Conservation (phyloP, 2,113 vertebrate species). For the Thinocorus orbignyianus region DNA sequence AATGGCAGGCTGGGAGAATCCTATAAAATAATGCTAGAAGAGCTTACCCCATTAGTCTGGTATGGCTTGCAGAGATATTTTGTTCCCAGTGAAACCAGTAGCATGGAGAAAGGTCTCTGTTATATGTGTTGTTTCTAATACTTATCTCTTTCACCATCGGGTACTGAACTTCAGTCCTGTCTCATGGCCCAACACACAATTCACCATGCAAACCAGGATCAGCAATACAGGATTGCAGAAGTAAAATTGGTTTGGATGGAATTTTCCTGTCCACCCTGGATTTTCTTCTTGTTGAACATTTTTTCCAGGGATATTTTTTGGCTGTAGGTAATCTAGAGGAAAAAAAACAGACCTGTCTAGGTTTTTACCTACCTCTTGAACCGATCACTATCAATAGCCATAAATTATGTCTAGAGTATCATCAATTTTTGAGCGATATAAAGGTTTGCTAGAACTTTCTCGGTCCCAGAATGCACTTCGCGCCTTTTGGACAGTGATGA, state of each 20-base stretch:
- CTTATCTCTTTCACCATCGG: fast-evolving
- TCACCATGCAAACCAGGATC: fast-evolving
- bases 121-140: background rate
- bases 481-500: background rate
- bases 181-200: background rate
- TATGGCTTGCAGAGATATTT: background rate
- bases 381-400: background rate
- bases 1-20: background rate
- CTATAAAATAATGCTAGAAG: background rate
- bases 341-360: background rate
- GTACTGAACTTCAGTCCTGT: background rate
- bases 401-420: background rate
- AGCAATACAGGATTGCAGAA: background rate
- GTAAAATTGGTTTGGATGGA: background rate
- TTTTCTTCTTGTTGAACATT: background rate
- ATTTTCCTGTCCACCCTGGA: background rate
- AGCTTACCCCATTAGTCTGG: background rate
- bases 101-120: background rate
- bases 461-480: background rate
- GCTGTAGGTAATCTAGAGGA: background rate
- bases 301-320: background rate
- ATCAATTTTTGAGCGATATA: background rate
- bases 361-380: too few species aligned
- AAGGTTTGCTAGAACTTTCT: background rate
- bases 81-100: background rate